Evolutionary conservation across 2,797 vertebrate genomes (phyloP).

Genomic region (Karalla daura): DNA sequence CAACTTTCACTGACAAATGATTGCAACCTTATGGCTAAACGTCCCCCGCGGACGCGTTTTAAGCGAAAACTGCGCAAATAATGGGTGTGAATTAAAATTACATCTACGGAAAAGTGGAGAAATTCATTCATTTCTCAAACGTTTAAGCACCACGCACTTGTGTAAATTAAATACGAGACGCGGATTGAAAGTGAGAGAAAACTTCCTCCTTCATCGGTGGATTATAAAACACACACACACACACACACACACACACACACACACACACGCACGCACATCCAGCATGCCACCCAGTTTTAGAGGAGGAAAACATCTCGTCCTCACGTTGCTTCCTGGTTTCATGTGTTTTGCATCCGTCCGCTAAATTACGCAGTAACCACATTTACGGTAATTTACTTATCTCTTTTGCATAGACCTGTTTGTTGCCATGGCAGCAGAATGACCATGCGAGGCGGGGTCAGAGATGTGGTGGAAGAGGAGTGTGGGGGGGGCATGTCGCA

Average conservation of each 20-base stretch:
- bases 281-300: neutral
- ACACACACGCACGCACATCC: neutral
- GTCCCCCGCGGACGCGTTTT: neutral
- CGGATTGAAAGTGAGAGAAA: neutral
- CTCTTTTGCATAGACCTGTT: neutral
- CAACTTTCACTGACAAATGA: neutral
- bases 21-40: neutral
- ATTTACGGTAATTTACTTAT: neutral
- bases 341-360: neutral
- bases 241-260: neutral
- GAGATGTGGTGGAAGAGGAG: constrained; percentile 22
- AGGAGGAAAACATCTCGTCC: neutral
- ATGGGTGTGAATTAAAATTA: neutral
- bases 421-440: constrained; percentile 47
- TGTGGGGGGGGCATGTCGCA: constrained; percentile 28
- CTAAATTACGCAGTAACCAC: neutral
- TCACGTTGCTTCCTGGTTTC: neutral
- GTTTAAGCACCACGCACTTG: neutral
- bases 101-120: neutral
- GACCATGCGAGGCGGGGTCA: constrained; percentile 37
- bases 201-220: neutral
- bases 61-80: neutral
- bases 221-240: neutral
- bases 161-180: neutral
- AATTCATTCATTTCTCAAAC: too few species aligned